phyloP scores from a whole-genome alignment of 2,113 vertebrate species.

The Lamprologus lemairii region DNA sequence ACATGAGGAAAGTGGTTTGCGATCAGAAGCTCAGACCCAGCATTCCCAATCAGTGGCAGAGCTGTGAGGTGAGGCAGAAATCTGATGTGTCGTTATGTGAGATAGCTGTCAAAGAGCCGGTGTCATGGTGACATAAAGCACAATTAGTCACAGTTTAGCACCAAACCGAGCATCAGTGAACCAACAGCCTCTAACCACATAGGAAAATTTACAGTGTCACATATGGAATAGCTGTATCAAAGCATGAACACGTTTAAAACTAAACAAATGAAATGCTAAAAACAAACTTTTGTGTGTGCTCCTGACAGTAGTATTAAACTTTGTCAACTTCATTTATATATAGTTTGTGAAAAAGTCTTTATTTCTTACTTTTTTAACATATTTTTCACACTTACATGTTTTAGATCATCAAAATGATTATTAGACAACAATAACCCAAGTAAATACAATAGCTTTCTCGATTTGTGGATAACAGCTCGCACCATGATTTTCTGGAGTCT shows the following conservation, averaged over 20 bases:
- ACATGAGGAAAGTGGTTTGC: conserved; percentile 92
- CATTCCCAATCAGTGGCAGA: conserved; percentile 97
- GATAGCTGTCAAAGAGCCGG: neutral
- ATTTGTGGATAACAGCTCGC: neutral
- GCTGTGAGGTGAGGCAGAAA: conserved; percentile 83
- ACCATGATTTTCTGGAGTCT: neutral
- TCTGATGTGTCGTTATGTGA: neutral
- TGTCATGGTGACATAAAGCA: neutral
- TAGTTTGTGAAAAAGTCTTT: neutral
- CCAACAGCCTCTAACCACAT: neutral
- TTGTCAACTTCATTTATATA: neutral
- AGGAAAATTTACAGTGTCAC: neutral
- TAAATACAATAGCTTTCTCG: neutral
- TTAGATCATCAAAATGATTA: neutral
- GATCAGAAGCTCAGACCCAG: conserved; percentile 92
- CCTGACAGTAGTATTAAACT: neutral
- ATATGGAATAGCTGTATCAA: neutral
- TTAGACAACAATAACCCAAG: neutral
- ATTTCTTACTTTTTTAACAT: neutral
- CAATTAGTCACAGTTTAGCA: neutral
- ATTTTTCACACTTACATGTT: neutral
- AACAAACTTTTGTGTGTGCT: neutral
- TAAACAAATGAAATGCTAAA: neutral
- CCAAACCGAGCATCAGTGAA: neutral
- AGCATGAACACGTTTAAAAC: neutral